A percentile compares a stretch with the other conserved stretches of the same genome.
phyloP scores from a whole-genome alignment of 2,113 vertebrate species.

The Pogonocichla stellata region DNA sequence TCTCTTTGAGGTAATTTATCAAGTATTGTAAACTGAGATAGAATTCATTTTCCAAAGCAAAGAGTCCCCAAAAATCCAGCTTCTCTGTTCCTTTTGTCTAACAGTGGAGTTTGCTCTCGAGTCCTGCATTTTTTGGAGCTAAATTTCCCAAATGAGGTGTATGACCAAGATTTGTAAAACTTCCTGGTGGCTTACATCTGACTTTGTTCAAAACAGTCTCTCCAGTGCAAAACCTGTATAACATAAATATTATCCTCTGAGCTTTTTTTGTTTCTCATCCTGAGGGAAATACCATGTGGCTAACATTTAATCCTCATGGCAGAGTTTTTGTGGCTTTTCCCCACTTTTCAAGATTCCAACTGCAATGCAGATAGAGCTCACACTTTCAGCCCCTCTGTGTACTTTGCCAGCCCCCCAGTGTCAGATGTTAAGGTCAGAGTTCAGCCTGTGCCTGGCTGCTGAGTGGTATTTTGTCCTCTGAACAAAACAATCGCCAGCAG shows the following conservation, averaged over 20 bases:
- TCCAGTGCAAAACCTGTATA: neutral
- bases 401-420: neutral
- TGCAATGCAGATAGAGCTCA: neutral
- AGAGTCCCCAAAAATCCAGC: neutral
- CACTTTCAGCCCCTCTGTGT: neutral
- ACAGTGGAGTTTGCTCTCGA: neutral
- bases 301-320: neutral
- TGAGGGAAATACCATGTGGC: neutral
- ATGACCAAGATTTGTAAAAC: neutral
- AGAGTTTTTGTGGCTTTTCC: neutral
- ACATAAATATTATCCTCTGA: neutral
- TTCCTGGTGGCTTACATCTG: neutral
- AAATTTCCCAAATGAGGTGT: neutral
- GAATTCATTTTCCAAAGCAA: neutral
- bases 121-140: neutral
- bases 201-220: neutral
- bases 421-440: slow-evolving; percentile 24
- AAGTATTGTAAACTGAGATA: neutral
- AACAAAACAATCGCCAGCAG: slow-evolving; percentile 21
- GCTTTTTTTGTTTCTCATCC: neutral
- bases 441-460: slow-evolving; percentile 27
- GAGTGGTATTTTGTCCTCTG: slow-evolving; percentile 16
- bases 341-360: neutral
- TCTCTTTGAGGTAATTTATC: neutral
- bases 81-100: neutral